Evolutionary conservation across 2,888 invertebrate genomes (phyloP), one percentile per base, ranked within the genome.

Genomic region (Lasioglossum pauxillum): DNA sequence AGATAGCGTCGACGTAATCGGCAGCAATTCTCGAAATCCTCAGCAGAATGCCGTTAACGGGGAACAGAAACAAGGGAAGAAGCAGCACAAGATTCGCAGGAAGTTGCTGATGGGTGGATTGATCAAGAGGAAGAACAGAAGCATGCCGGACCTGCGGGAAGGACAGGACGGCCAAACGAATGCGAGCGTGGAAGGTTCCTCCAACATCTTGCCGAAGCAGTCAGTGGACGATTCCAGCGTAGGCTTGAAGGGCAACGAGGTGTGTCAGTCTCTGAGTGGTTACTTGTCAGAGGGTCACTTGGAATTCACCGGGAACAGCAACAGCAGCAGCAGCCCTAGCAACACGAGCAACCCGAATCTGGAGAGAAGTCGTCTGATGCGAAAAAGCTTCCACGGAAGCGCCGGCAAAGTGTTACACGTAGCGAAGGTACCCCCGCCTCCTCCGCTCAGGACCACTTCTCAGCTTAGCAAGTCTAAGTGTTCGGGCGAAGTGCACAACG

Each of bases 121-220:
- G 78, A 98, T 98, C 78, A 96, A 98, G 85, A 96, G 98, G 49
- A 98, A 98, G 94, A 98, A 98, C 94, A 96, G 98, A 89, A 98
- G 98, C 80, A 98, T 98, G 98, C 98, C 98, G 0, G 98, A 98
- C 95, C 96, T 98, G 75, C 97, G 98, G 0, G 98, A 98, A 94
- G 97, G 97, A 0, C 97, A 97, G 75, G 96, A 96, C 89, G 96
- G 95, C 16, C 96, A 96, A 76, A 95, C 96, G 75, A 93, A 95
- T 16, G 92, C 94, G 1, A 91, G 71, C 69, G 78, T 88, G 16
- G 88, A 95, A 91, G 80, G 95, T 95, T 91, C 77, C 91, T 94
- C 85, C 92, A 95, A 88, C 92, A 93, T 87, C 67, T 89, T 93
- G 86, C 94, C 93, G 44, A 95, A 93, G 88, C 93, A 91, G 82